Base-by-base conservation (phyloP, 2,797 vertebrate species). In the Calcarius lapponicus region DNA sequence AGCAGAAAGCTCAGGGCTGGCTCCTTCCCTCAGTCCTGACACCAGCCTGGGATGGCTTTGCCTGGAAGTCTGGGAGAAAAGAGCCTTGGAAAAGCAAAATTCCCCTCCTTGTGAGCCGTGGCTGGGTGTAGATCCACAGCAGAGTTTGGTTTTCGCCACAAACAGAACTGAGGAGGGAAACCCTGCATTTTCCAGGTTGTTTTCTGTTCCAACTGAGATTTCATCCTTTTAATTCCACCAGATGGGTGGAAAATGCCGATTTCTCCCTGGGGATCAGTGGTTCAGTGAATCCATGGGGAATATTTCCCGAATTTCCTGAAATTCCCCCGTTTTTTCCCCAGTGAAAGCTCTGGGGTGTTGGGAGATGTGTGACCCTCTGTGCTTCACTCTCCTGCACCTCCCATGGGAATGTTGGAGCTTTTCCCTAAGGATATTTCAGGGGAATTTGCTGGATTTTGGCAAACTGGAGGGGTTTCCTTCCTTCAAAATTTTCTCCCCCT, bases 301-400 rank as follows among this genome's bases (percentile, higher is more conserved):
- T 54, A 42, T 64, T 5, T 24, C 4, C 45, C 60, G 22, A 14
- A 50, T 47, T 64, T 43, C 50, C 13, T 19, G 15, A 13, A 36
- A 24, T 34, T 14, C n/a, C 60, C 58, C 32, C 2, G 6, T 31
- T 22, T 43, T 43, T 17, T 31, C 62, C 70, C 64, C 9, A 17
- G 4, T 17, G 38, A 45, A 57, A 57, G 3, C 28, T n/a, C 20
- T 8, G 5, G 1, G 24, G 7, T 4, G 15, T 9, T 5, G 8
- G 47, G 62, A 47, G 21, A 24, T 1, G 32, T 1, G n/a, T 2
- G 34, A 71, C 36, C 47, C 57, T 36, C 40, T 5, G 3, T 28
- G 3, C 18, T 56, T 67, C 26, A 11, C n/a, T 31, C 69, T 48
- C 57, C 75, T 5, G 20, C 6, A 1, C 28, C 19, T 75, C 62